Evolutionary conservation across 2,888 invertebrate species (phyloP), one percentile per base, ranked within the genome.

Genomic region (Metellina segmentata): DNA sequence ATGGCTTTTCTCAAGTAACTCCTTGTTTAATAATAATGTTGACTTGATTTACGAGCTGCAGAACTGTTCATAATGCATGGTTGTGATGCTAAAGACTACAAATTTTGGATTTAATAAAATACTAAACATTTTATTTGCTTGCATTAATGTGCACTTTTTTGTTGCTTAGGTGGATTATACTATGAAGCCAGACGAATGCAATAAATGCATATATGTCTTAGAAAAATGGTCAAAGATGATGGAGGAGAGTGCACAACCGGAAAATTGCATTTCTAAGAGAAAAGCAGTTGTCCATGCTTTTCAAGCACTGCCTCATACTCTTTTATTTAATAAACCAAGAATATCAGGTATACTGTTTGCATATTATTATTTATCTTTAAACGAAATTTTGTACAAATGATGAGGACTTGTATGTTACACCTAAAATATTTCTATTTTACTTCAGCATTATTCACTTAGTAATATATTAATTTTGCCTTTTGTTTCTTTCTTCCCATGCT

Each of bases 221-320:
- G 79, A 61, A 81, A 51, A 53, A 61, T 88, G 88, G 90, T 79
- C 61, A 16, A 8, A 74, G 20, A 7, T 34, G 13, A 52, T 90
- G 6, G 83, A 88, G 75, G 77, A 77, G 61, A 49, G 52, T 87
- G 49, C 88, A 7, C 34, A 69, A 11, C 90, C 93, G 16, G 93
- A 83, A 19, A 90, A 81, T 48, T 88, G 88, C 16, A 53, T 87
- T 49, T 52, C 72, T 16, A 82, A 69, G 69, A 79, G 93, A 71
- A 78, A 61, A 61, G 70, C 88, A 7, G 71, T 49, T 53, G 69
- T 85, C 7, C 8, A 7, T 7, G 53, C 81, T 16, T 61, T 93
- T 13, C 48, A 51, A 70, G 49, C 8, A 9, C 48, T 90, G 6
- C 34, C 70, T 52, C 13, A 81, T 9, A 48, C 48, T 20, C 53